phyloP scores from a whole-genome alignment of 2,113 vertebrate genomes.

The Istiophorus platypterus region DNA sequence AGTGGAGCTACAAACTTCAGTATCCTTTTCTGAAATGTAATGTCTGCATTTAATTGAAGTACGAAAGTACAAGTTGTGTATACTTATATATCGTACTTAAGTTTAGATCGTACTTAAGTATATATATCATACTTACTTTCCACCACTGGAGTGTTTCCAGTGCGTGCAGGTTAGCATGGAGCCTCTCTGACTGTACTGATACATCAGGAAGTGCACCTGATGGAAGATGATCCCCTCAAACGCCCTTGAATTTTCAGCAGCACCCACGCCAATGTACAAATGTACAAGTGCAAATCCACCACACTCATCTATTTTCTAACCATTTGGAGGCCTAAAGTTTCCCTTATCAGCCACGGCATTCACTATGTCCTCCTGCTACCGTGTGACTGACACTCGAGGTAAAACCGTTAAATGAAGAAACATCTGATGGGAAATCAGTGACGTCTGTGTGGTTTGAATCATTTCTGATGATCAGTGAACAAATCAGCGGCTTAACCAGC shows the following conservation, averaged over 20 bases:
- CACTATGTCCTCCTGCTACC: constrained; percentile 30
- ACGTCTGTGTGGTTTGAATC: constrained; percentile 66
- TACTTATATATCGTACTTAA: too few relatives aligned
- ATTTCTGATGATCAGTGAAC: constrained; percentile 44
- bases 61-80: too few relatives aligned
- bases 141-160: not conserved
- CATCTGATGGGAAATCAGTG: constrained; percentile 48
- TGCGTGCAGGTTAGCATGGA: not conserved
- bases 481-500: constrained; percentile 49
- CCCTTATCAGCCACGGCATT: constrained; percentile 26
- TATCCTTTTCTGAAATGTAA: not conserved
- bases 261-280: not conserved
- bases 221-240: not conserved
- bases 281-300: constrained; percentile 34
- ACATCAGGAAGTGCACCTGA: not conserved
- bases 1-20: not conserved
- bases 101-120: too few relatives aligned
- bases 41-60: not conserved
- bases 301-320: constrained; percentile 13
- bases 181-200: not conserved
- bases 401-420: constrained; percentile 34
- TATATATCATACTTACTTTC: not conserved
- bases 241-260: not conserved
- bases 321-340: constrained; percentile 25
- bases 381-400: constrained; percentile 39